Percentiles rank a stretch among this genome's conserved stretches.
phyloP scores from a whole-genome alignment of 2,888 invertebrate genomes.

The Agriopis marginaria region DNA sequence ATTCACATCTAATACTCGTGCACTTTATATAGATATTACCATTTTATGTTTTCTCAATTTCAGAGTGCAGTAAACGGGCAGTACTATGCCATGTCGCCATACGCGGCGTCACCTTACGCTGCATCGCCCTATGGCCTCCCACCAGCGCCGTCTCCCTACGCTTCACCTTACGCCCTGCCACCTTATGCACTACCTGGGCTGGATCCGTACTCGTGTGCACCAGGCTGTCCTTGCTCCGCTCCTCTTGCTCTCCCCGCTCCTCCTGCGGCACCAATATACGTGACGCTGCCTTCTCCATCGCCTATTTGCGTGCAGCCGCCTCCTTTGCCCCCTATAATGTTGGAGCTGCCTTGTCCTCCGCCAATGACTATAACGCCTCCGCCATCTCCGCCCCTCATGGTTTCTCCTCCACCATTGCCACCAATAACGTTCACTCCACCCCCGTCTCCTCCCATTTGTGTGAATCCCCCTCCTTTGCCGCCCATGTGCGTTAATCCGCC shows the following conservation, averaged over 20 bases:
- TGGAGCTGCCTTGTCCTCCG: conserved; percentile 65
- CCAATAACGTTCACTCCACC: conserved; percentile 68
- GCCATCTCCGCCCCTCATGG: conserved; percentile 60
- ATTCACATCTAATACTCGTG: not conserved
- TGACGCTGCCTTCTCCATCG: conserved; percentile 68
- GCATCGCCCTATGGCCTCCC: conserved; percentile 25
- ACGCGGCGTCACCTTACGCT: conserved; percentile 36
- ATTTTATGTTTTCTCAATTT: conserved; percentile 38
- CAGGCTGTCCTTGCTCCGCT: conserved; percentile 50
- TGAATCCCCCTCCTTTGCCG: conserved; percentile 69
- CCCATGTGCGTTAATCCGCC: conserved; percentile 70
- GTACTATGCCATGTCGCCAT: conserved; percentile 63
- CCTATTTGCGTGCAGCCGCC: conserved; percentile 65
- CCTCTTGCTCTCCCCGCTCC: conserved; percentile 58
- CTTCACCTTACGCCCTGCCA: conserved; percentile 20
- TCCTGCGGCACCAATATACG: conserved; percentile 64
- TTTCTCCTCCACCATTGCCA: conserved; percentile 63
- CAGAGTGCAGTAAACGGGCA: conserved; percentile 67
- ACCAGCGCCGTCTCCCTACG: conserved; percentile 13
- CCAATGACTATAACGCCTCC: conserved; percentile 68
- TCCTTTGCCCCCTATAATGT: conserved; percentile 60
- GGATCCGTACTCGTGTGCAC: conserved; percentile 17
- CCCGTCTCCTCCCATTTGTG: conserved; percentile 65
- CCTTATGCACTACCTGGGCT: conserved; percentile 21
- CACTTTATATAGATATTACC: not conserved